Base-by-base conservation (phyloP, 2,888 invertebrate species). In the Candidula unifasciata region DNA sequence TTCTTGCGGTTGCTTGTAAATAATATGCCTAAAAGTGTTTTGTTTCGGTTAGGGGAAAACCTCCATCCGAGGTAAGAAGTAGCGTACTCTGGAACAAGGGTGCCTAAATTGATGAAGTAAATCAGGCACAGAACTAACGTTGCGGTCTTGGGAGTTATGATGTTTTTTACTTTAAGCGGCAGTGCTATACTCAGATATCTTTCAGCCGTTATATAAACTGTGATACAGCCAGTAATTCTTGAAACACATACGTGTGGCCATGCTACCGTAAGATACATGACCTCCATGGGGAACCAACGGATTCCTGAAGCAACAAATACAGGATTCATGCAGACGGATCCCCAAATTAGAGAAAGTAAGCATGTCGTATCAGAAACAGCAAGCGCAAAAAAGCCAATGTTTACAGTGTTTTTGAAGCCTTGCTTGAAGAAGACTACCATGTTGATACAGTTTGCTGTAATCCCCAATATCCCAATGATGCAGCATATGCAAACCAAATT, bases 341-440 rank as follows among this genome's bases (percentile, higher is more conserved):
- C 24, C 82, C 76, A 77, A 24, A n/a, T 33, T 1, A 77, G n/a
- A 24, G 33, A 54, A 0, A 52, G 16, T 2, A 82, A n/a, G 27
- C 66, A 76, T 21, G 52, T 24, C 1, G 77, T 3, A 30, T 82
- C 82, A 30, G 82, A 76, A 52, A 82, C 52, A 54, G 77, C 82
- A 1, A 82, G 21, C 18, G 57, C 69, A 27, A 77, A 44, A 44
- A 85, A 80, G 6, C 60, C 3, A 21, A 76, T 81, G 71, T 77
- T 77, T 21, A 77, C 81, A 13, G 69, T 69, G 30, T 85, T 37
- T 24, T 13, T 44, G 64, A 85, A 76, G 30, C 81, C 77, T 77
- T 85, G 76, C n/a, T 69, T 57, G 35, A 24, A 66, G 54, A 85
- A 69, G 18, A 85, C 24, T 1, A 77, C 10, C 33, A 82, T 82